Conservation (phyloP, 2,888 invertebrate species). For the Luperina testacea region DNA sequence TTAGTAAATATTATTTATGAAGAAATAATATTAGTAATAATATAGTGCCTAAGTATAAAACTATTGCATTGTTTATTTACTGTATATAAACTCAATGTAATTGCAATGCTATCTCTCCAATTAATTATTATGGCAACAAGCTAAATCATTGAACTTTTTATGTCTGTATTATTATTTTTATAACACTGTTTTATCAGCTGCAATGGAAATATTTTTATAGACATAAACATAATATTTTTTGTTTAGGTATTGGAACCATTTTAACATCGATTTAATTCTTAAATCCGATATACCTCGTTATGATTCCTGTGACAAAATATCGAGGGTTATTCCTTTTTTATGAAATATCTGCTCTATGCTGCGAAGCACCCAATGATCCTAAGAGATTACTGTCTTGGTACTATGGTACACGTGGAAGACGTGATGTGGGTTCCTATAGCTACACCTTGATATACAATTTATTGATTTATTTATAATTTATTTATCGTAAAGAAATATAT, state of each 20-base stretch:
- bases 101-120: constrained; percentile 31
- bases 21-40: constrained; percentile 5
- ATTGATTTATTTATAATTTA: no score
- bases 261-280: neutral
- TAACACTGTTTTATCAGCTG: constrained; percentile 1
- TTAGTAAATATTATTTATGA: neutral
- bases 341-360: neutral
- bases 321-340: constrained; percentile 5
- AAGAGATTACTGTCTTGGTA: constrained; percentile 12
- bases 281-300: constrained; percentile 6
- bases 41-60: neutral
- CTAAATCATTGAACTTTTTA: constrained; percentile 47
- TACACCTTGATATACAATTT: no score
- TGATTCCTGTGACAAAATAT: constrained; percentile 22
- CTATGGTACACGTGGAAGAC: neutral
- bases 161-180: constrained; percentile 7
- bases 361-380: constrained; percentile 1
- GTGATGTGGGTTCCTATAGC: neutral
- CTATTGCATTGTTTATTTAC: constrained; percentile 11
- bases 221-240: neutral
- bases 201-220: neutral
- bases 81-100: constrained; percentile 1
- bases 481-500: no score
- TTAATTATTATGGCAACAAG: constrained; percentile 31
- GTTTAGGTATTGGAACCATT: neutral